Base-by-base conservation (phyloP, 1,140 invertebrate genomes). In the Listronotus oregonensis region DNA sequence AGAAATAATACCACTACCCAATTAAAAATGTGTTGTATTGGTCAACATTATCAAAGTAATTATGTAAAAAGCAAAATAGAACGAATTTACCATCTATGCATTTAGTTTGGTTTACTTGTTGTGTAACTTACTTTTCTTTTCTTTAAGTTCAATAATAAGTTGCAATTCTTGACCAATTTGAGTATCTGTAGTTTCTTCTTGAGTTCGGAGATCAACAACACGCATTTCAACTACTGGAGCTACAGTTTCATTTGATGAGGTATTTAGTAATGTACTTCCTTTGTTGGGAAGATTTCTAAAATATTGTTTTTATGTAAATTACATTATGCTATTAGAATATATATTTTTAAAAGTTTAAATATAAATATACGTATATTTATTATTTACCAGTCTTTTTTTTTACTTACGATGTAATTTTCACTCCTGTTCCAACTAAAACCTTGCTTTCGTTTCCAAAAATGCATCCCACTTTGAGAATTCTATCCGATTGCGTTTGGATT, bases 401-500 rank as follows among this genome's bases (percentile, higher is more conserved):
- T 39, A 64, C 65, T 71, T 73, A 78, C 75, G 71, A 65, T 37
- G 75, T 66, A 17, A 79, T 71, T 62, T 70, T 76, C 12, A 77
- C 70, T 46, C 77, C 76, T 21, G 75, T 79, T 21, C 76, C 77
- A 40, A 78, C 43, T 14, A 78, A 60, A 17, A 79, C 63, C 69
- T 73, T 74, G 27, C 50, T 75, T 51, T 74, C 66, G 42, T 77
- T 76, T 37, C 69, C 78, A 12, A 83, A 80, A 10, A 83, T 85
- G 67, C 86, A 88, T 0, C 86, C 86, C 5, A 86, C 84, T 62
- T 85, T 85, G 50, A 88, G 83, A 70, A 86, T 81, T 14, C 86
- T 81, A 75, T 88, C 86, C 0, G 85, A 85, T 66, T 86, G 85
- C 6, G 85, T 86, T 75, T 87, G 86, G 43, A 88, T 85, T 56